Evolutionary conservation across 2,888 invertebrate genomes (phyloP).

Genomic region (Diarsia dahlii): DNA sequence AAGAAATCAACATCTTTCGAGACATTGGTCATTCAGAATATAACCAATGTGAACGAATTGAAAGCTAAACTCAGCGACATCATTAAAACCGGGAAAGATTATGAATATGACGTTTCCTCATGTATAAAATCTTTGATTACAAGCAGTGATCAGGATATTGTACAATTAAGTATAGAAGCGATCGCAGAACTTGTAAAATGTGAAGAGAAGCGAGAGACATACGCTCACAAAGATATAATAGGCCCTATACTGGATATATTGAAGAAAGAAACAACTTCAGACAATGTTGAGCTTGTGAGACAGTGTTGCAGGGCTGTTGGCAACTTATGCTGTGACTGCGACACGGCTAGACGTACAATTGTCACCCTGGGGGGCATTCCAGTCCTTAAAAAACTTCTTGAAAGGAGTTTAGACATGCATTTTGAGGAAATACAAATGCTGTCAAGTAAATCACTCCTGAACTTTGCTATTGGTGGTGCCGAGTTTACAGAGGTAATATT

Average conservation of each 20-base stretch:
- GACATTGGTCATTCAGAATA: constrained; percentile 84
- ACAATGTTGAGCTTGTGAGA: constrained; percentile 91
- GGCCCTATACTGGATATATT: constrained; percentile 90
- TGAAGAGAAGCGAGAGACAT: constrained; percentile 93
- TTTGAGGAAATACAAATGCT: constrained; percentile 91
- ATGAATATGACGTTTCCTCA: constrained; percentile 85
- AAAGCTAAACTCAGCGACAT: constrained; percentile 86
- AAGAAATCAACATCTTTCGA: constrained; percentile 85
- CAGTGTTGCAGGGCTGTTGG: constrained; percentile 96
- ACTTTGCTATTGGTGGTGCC: constrained; percentile 94
- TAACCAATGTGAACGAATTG: constrained; percentile 83
- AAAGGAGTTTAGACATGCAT: constrained; percentile 75
- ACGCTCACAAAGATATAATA: constrained; percentile 92
- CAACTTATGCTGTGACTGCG: constrained; percentile 97
- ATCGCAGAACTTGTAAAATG: constrained; percentile 96
- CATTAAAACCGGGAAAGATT: constrained; percentile 84
- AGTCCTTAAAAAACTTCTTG: constrained; percentile 83
- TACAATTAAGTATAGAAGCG: constrained; percentile 92
- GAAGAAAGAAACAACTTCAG: constrained; percentile 75
- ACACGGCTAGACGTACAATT: constrained; percentile 91
- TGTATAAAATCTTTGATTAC: constrained; percentile 84
- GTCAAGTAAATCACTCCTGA: constrained; percentile 94
- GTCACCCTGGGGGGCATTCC: constrained; percentile 87
- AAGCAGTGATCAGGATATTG: constrained; percentile 87
- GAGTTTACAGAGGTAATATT: constrained; percentile 91